Conservation (phyloP, 2,113 vertebrate genomes). For the Tychaedon coryphoeus region DNA sequence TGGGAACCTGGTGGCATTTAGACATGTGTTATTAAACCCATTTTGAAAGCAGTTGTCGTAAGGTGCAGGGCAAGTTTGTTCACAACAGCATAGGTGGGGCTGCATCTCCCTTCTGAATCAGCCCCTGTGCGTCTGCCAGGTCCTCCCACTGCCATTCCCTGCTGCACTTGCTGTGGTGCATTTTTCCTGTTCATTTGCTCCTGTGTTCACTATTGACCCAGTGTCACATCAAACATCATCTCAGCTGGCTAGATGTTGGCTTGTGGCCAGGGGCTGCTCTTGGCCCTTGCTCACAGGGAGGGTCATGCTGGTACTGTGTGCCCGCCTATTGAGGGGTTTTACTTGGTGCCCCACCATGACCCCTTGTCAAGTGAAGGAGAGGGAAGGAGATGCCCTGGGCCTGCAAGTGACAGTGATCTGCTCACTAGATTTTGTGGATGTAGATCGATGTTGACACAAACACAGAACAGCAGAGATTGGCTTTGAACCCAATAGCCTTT, state of each 20-base stretch:
- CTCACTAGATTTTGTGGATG: background rate
- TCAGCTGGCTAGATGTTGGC: background rate
- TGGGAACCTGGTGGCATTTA: background rate
- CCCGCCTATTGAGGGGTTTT: background rate
- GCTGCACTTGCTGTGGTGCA: fast-evolving
- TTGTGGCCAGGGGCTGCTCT: background rate
- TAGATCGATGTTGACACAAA: background rate
- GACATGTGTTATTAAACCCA: background rate
- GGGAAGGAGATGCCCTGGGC: background rate
- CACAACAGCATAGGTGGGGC: background rate
- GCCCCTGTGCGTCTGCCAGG: background rate
- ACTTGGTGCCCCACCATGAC: background rate
- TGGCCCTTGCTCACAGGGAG: background rate
- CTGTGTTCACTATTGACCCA: background rate
- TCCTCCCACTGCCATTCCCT: background rate
- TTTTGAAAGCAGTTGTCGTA: background rate
- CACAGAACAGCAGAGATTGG: background rate
- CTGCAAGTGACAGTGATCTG: background rate
- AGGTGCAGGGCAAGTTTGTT: background rate
- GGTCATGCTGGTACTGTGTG: fast-evolving
- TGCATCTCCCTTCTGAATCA: background rate
- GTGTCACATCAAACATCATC: background rate
- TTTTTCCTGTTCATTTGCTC: background rate
- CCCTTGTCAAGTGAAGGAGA: background rate
- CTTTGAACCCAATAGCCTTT: background rate